phyloP scores from a whole-genome alignment of 1,140 invertebrate species.

The Leptinotarsa lineolata region DNA sequence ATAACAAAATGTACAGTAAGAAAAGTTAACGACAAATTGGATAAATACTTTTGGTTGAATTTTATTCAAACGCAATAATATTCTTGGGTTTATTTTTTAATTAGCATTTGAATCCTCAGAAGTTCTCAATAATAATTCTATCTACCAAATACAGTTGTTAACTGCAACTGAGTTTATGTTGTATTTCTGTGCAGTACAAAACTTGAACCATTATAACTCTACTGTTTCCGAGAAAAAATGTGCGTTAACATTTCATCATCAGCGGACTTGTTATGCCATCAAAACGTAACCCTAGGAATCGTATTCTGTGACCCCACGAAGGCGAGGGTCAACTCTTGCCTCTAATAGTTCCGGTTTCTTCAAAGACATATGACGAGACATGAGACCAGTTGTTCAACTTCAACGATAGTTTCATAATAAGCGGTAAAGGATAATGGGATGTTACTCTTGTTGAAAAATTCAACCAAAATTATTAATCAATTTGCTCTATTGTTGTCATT shows the following conservation, averaged over 20 bases:
- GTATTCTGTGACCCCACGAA: conserved; percentile 27
- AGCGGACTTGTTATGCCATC: conserved; percentile 33
- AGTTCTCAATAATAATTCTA: no score
- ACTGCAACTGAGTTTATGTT: no score
- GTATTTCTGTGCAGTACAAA: not conserved
- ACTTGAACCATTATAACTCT: not conserved
- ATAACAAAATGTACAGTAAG: no score
- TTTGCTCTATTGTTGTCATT: conserved; percentile 14
- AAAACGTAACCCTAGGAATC: conserved; percentile 28
- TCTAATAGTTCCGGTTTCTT: conserved; percentile 46
- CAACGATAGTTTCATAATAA: conserved; percentile 1
- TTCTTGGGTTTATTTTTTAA: no score
- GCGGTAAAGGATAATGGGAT: conserved; percentile 1
- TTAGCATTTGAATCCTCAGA: no score
- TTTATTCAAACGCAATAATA: no score
- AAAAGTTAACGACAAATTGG: no score
- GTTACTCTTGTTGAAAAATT: not conserved
- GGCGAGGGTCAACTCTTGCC: conserved; percentile 34
- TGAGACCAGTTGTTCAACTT: conserved; percentile 23
- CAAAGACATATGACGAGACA: conserved; percentile 14
- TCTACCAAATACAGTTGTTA: no score
- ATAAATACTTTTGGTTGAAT: no score
- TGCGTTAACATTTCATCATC: not conserved
- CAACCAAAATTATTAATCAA: conserved; percentile 9
- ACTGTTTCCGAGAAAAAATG: conserved; percentile 10